Evolutionary conservation across 1,140 invertebrate genomes (phyloP).

Genomic region (Drosophila mayri): DNA sequence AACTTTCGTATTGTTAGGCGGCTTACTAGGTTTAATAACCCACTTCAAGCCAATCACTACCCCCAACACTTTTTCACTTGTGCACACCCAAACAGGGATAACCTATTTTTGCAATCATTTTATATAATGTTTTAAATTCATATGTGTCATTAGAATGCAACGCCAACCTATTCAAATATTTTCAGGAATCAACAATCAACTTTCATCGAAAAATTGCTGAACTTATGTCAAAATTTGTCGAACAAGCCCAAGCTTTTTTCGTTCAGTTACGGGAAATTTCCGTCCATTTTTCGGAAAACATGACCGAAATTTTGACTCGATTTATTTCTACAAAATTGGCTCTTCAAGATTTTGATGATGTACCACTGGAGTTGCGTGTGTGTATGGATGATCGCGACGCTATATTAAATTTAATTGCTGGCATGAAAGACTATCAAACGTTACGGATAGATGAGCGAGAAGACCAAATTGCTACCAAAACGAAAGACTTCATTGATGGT

Average conservation of each 20-base stretch:
- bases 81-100: background rate
- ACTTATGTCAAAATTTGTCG: conserved; percentile 90
- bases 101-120: background rate
- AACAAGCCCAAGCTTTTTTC: conserved; percentile 89
- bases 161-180: background rate
- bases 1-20: no score
- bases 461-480: conserved; percentile 88
- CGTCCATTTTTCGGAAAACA: conserved; percentile 84
- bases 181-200: conserved; percentile 80
- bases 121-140: background rate
- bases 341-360: conserved; percentile 62
- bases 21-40: no score
- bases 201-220: conserved; percentile 91
- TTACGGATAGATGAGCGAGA: conserved; percentile 91
- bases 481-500: conserved; percentile 89
- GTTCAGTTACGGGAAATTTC: conserved; percentile 88
- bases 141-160: background rate
- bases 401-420: conserved; percentile 89
- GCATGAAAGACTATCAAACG: conserved; percentile 91
- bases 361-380: conserved; percentile 85
- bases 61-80: background rate
- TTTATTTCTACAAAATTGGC: conserved; percentile 62
- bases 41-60: no score
- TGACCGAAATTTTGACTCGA: conserved; percentile 78
- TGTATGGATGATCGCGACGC: conserved; percentile 91